phyloP scores from a whole-genome alignment of 1,140 invertebrate genomes.

The Bombyx mandarina region DNA sequence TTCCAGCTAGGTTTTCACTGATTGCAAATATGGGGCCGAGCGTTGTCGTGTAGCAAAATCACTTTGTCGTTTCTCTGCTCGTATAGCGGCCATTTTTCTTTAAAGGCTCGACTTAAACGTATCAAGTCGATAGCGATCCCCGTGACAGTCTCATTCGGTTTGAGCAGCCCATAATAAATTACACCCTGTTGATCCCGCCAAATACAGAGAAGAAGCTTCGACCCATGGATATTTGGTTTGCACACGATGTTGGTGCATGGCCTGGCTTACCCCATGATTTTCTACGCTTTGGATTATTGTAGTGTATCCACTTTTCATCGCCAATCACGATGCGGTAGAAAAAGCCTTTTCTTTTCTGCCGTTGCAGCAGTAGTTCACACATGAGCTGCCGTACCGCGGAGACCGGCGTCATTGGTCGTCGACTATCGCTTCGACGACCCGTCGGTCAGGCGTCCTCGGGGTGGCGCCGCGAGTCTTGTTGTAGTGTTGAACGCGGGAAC shows the following conservation, averaged over 20 bases:
- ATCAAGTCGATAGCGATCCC: not conserved
- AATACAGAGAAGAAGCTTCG: constrained; percentile 4
- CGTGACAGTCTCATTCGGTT: constrained; percentile 4
- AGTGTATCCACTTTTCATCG: not conserved
- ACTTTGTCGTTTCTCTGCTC: constrained; percentile 6
- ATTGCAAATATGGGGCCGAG: not conserved
- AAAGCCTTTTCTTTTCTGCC: not conserved
- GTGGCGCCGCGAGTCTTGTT: no score
- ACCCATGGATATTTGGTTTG: constrained; percentile 4
- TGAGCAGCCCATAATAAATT: constrained; percentile 5
- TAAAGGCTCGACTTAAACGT: not conserved
- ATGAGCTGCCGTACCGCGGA: no score
- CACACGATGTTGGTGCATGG: not conserved
- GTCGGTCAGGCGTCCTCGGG: no score
- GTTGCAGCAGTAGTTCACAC: constrained; percentile 2
- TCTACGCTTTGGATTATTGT: no score
- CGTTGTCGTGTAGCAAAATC: constrained; percentile 3
- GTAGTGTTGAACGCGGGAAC: no score
- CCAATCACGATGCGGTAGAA: not conserved
- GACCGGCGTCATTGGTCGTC: no score
- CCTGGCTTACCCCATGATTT: not conserved
- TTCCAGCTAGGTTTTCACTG: not conserved
- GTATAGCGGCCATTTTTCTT: constrained; percentile 3
- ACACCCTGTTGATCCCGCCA: constrained; percentile 4
- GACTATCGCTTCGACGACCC: no score